Conservation (phyloP, 2,113 vertebrate genomes). For the Notechis scutatus region DNA sequence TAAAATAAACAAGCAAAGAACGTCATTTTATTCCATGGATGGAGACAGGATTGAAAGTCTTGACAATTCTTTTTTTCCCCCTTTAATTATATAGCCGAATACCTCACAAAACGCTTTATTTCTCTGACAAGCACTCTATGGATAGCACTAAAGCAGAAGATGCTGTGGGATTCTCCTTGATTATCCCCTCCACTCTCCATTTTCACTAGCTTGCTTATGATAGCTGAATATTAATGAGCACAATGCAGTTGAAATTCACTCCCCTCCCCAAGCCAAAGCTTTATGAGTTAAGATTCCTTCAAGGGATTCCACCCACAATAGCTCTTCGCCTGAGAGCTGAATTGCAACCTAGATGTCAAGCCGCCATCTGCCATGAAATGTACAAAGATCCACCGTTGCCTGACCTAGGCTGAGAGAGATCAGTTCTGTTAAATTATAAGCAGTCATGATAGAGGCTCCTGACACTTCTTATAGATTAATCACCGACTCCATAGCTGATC, state of each 20-base stretch:
- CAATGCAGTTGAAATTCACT: neutral
- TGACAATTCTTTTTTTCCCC: neutral
- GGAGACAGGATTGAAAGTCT: neutral
- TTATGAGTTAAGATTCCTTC: neutral
- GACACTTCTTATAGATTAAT: constrained; percentile 44
- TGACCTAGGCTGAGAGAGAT: constrained; percentile 9
- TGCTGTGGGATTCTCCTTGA: neutral
- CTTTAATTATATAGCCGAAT: neutral
- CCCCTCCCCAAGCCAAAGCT: neutral
- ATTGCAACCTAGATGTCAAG: constrained; percentile 15
- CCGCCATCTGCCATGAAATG: constrained; percentile 9
- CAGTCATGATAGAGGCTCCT: constrained; percentile 25
- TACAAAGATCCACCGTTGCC: neutral
- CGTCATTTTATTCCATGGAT: neutral
- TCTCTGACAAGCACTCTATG: neutral
- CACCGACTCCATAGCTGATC: constrained; percentile 23
- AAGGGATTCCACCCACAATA: neutral
- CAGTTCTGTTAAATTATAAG: constrained; percentile 43
- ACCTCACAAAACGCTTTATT: neutral
- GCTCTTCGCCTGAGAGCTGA: neutral
- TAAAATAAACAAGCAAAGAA: neutral
- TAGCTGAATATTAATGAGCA: neutral
- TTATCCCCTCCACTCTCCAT: neutral
- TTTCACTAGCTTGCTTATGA: neutral
- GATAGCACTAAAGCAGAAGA: neutral